Percentiles rank a stretch among this genome's conserved stretches.
These are phyloP conservation scores for Manacus vitellinus DNA, from an alignment of 2,113 vertebrate species.

Conservation along the genomic window DNA sequence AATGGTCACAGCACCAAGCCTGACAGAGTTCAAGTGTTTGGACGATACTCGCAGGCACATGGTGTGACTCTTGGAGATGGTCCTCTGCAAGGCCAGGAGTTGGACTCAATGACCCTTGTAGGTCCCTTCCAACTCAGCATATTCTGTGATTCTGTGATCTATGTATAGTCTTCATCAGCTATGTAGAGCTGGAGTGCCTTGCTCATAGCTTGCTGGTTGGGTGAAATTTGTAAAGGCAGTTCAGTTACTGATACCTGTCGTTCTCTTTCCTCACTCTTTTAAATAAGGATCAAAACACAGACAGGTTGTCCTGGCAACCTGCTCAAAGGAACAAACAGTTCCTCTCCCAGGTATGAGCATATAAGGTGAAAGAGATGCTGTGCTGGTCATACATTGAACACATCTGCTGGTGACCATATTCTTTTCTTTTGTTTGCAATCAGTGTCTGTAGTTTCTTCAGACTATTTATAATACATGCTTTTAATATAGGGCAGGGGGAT, in stretches of 20 bases:
- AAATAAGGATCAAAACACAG: background rate
- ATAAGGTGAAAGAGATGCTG: background rate
- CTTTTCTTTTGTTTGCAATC: background rate
- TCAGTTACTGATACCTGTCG: background rate
- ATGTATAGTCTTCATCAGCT: background rate
- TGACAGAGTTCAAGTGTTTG: background rate
- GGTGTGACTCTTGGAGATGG: background rate
- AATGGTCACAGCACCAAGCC: background rate
- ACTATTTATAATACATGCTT: background rate
- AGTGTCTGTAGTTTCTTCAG: background rate
- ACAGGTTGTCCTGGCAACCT: background rate
- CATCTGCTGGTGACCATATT: background rate
- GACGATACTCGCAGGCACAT: background rate
- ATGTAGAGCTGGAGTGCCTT: background rate
- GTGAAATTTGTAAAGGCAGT: background rate
- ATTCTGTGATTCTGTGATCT: background rate
- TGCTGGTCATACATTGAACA: background rate
- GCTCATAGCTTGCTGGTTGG: background rate
- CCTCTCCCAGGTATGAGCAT: accelerated
- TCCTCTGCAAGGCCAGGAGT: background rate
- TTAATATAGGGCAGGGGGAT: background rate
- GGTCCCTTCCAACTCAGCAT: background rate
- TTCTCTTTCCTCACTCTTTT: background rate
- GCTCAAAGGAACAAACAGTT: background rate
- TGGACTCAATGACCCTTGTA: background rate